Evolutionary conservation across 2,113 vertebrate genomes (phyloP).

Genomic region (Platichthys stellatus): DNA sequence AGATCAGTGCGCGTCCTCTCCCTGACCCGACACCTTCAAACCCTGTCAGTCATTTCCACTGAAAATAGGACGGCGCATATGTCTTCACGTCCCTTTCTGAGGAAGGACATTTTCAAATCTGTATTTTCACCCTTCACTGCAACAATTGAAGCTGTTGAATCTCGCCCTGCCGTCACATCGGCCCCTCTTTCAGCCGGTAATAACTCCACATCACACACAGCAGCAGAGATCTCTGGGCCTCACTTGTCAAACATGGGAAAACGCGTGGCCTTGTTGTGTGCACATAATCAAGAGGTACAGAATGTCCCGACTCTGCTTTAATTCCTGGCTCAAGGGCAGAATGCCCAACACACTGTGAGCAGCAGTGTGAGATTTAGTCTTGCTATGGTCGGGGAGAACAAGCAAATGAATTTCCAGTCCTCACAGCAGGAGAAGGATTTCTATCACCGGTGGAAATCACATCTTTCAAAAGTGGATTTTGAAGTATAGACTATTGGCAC

Average conservation of each 20-base stretch:
- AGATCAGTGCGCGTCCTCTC: not conserved
- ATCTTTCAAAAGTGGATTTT: constrained; percentile 26
- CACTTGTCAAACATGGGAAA: constrained; percentile 29
- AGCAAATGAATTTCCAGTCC: constrained; percentile 32
- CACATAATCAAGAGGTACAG: constrained; percentile 10
- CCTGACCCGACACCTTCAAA: not conserved
- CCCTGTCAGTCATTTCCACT: not conserved
- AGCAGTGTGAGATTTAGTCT: constrained; percentile 30
- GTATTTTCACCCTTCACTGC: not conserved
- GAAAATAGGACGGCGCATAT: not conserved
- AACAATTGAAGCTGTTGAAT: not conserved
- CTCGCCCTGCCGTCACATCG: not conserved
- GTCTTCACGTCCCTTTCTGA: not conserved
- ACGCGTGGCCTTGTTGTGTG: constrained; percentile 6
- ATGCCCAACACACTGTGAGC: constrained; percentile 18
- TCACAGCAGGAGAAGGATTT: constrained; percentile 30
- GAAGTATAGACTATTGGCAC: not conserved
- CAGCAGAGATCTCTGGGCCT: not conserved
- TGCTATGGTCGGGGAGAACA: constrained; percentile 22
- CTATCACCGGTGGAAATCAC: constrained; percentile 21
- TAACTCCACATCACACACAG: not conserved
- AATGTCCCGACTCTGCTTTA: constrained; percentile 34
- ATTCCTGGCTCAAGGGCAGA: constrained; percentile 24
- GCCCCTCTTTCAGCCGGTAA: not conserved
- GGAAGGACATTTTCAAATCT: not conserved